phyloP scores from a whole-genome alignment of 2,113 vertebrate genomes.

The Dipodomys merriami region DNA sequence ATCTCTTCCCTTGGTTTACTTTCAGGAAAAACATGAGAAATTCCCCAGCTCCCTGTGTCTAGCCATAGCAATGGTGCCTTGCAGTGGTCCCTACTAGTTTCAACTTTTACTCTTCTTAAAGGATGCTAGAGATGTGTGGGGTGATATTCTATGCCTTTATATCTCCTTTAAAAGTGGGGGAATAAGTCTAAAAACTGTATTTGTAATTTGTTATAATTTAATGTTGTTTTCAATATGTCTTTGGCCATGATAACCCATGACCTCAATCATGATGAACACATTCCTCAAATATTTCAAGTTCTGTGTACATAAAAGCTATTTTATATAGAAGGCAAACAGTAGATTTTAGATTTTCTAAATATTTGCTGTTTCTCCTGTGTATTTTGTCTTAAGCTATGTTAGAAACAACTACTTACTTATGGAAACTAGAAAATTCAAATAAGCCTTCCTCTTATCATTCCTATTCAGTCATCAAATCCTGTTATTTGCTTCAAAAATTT shows the following conservation, averaged over 20 bases:
- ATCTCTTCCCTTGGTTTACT: neutral
- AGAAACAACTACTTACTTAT: neutral
- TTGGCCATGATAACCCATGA: neutral
- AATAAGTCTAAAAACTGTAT: neutral
- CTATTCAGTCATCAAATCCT: neutral
- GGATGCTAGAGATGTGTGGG: neutral
- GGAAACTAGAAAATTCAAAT: neutral
- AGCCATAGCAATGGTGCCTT: neutral
- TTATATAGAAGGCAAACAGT: neutral
- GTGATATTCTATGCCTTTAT: neutral
- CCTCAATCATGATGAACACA: neutral
- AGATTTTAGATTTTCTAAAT: neutral
- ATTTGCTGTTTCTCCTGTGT: neutral
- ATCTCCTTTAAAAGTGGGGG: neutral
- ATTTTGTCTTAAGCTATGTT: neutral
- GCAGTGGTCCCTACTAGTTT: neutral
- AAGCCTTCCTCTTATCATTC: neutral
- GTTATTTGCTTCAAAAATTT: slow-evolving; percentile 33
- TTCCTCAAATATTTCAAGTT: neutral
- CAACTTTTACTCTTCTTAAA: neutral
- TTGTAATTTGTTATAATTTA: neutral
- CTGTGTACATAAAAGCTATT: neutral
- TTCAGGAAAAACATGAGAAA: neutral
- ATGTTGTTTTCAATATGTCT: neutral
- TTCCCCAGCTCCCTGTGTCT: no score